These are phyloP conservation scores for Leptinotarsa tumamoca DNA, from an alignment of 2,888 invertebrate species.

Conservation along the genomic window DNA sequence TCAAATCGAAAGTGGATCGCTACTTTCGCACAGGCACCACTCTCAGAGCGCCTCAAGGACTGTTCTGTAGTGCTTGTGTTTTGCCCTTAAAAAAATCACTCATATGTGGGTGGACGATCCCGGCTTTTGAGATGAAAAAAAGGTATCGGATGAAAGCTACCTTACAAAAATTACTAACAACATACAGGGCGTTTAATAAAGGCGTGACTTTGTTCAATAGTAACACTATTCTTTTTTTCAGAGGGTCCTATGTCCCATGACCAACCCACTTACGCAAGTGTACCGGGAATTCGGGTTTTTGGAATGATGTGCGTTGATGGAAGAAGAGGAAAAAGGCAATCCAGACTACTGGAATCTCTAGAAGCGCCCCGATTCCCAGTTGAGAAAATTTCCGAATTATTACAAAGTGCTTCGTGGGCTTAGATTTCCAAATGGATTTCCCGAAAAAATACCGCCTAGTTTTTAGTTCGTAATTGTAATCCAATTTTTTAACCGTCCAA, in stretches of 20 bases:
- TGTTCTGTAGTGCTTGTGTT: too few relatives aligned
- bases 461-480: conserved; percentile 26
- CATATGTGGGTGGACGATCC: too few relatives aligned
- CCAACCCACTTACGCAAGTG: conserved; percentile 93
- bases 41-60: too few relatives aligned
- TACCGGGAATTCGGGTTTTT: conserved; percentile 92
- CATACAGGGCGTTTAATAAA: too few relatives aligned
- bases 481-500: conserved; percentile 10
- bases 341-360: conserved; percentile 66
- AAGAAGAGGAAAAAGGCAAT: conserved; percentile 63
- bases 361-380: conserved; percentile 78
- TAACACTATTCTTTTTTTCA: conserved; percentile 61
- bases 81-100: too few relatives aligned
- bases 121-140: too few relatives aligned
- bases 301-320: conserved; percentile 90
- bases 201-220: too few relatives aligned
- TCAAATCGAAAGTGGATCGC: too few relatives aligned
- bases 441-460: conserved; percentile 15
- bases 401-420: conserved; percentile 78
- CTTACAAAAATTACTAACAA: too few relatives aligned
- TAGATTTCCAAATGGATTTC: conserved; percentile 41
- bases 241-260: conserved; percentile 96
- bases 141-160: too few relatives aligned
- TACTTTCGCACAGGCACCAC: too few relatives aligned
- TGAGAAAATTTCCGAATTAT: conserved; percentile 80